A percentile compares a stretch with the other conserved stretches of the same genome.
Evolutionary conservation across 2,113 vertebrate species (phyloP).

Genomic region (Pseudorhombus dupliciocellatus): DNA sequence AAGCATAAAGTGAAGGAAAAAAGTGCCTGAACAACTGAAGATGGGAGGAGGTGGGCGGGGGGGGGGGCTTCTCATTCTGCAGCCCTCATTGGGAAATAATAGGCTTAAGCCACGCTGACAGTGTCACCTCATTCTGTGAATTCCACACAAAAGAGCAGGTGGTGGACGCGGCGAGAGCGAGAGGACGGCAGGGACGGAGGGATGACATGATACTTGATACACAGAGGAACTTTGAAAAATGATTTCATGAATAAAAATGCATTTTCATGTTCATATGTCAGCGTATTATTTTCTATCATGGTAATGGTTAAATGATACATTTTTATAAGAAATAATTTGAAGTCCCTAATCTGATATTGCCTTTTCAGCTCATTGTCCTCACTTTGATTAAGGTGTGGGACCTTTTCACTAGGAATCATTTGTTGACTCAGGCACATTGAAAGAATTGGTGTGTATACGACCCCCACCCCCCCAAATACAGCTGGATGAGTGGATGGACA

Average conservation of each 20-base stretch:
- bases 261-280: slow-evolving; percentile 47
- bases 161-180: slow-evolving; percentile 29
- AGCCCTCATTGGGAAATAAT: slow-evolving; percentile 64
- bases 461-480: too few species aligned
- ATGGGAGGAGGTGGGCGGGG: not conserved
- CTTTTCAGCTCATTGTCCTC: too few species aligned
- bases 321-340: too few species aligned
- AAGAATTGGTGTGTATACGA: too few species aligned
- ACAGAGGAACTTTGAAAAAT: slow-evolving; percentile 49
- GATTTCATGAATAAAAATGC: slow-evolving; percentile 62
- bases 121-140: slow-evolving; percentile 62
- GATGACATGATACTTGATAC: slow-evolving; percentile 67
- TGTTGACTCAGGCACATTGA: too few species aligned
- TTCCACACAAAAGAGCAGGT: slow-evolving; percentile 62
- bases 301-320: too few species aligned
- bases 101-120: slow-evolving; percentile 66
- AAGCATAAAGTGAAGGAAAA: not conserved
- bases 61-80: slow-evolving; percentile 49
- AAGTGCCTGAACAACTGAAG: slow-evolving; percentile 57
- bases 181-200: slow-evolving; percentile 33
- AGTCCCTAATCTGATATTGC: too few species aligned
- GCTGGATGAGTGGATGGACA: too few species aligned
- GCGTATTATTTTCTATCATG: not conserved
- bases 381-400: too few species aligned
- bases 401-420: too few species aligned